Evolutionary conservation across 2,888 invertebrate genomes (phyloP).

Genomic region (Clivina fossor): DNA sequence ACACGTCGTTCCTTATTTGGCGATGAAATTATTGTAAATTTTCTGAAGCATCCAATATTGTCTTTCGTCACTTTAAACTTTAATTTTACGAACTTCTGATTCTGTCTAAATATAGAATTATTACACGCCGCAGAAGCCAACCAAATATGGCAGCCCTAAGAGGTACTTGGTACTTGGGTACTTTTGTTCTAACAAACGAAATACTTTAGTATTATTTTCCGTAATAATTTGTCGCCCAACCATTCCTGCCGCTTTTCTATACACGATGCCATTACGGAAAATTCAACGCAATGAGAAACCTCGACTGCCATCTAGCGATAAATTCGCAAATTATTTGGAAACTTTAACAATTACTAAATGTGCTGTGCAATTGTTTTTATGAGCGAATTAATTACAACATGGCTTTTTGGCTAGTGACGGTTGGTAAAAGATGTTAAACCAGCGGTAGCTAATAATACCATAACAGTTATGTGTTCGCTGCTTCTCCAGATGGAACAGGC

Average conservation of each 20-base stretch:
- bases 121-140: too few species aligned
- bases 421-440: background rate
- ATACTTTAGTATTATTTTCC: background rate
- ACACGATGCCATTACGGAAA: too few species aligned
- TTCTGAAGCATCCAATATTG: too few species aligned
- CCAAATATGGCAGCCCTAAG: too few species aligned
- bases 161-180: too few species aligned
- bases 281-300: background rate
- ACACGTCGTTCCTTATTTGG: too few species aligned
- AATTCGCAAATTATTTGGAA: conserved; percentile 15
- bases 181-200: too few species aligned
- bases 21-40: too few species aligned
- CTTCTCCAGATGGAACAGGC: too few species aligned
- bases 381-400: conserved; percentile 7
- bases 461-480: background rate
- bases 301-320: background rate
- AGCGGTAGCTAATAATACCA: conserved; percentile 4
- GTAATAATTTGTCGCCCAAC: background rate
- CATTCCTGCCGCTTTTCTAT: background rate
- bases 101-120: too few species aligned
- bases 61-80: too few species aligned
- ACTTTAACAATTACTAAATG: conserved; percentile 14
- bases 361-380: conserved; percentile 14
- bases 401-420: conserved; percentile 9
- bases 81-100: too few species aligned